Percentiles rank a stretch among this genome's conserved stretches.
Conservation (phyloP, 2,797 vertebrate genomes). For the Lagocephalus sceleratus region DNA sequence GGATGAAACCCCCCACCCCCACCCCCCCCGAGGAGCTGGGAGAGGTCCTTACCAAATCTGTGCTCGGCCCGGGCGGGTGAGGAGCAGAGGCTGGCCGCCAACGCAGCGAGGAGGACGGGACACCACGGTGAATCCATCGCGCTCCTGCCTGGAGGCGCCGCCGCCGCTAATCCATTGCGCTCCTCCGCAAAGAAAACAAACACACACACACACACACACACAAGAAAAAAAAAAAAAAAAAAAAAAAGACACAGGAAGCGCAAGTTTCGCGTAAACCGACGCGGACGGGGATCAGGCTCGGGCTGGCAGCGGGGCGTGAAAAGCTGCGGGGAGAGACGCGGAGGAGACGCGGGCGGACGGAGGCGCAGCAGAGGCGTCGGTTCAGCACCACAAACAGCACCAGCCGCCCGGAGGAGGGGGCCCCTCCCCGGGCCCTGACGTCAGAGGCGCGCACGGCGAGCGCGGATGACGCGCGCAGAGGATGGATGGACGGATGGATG, state of each 20-base stretch:
- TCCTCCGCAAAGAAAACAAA: conserved; percentile 59
- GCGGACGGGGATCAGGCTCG: conserved; percentile 12
- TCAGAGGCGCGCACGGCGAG: conserved; percentile 63
- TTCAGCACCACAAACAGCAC: conserved; percentile 78
- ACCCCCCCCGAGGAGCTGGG: too few species aligned
- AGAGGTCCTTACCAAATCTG: conserved; percentile 74
- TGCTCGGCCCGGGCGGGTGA: conserved; percentile 58
- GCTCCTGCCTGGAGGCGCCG: conserved; percentile 36
- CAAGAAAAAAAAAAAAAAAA: not conserved
- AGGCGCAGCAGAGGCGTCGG: conserved; percentile 55
- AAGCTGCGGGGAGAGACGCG: not conserved
- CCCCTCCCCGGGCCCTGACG: conserved; percentile 75
- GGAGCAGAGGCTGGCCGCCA: conserved; percentile 61
- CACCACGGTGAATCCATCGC: conserved; percentile 66
- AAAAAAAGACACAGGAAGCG: not conserved
- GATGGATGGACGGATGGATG: conserved; percentile 1
- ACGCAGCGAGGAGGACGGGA: conserved; percentile 61
- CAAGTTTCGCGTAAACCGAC: conserved; percentile 17
- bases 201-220: too few species aligned
- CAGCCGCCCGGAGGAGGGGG: conserved; percentile 56
- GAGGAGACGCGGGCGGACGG: conserved; percentile 5
- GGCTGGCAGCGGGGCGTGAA: conserved; percentile 22
- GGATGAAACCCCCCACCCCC: too few species aligned
- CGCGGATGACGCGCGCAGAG: conserved; percentile 37
- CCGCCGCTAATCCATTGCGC: conserved; percentile 62